Base-by-base conservation (phyloP, 1,140 invertebrate genomes). In the Oedothorax gibbosus region DNA sequence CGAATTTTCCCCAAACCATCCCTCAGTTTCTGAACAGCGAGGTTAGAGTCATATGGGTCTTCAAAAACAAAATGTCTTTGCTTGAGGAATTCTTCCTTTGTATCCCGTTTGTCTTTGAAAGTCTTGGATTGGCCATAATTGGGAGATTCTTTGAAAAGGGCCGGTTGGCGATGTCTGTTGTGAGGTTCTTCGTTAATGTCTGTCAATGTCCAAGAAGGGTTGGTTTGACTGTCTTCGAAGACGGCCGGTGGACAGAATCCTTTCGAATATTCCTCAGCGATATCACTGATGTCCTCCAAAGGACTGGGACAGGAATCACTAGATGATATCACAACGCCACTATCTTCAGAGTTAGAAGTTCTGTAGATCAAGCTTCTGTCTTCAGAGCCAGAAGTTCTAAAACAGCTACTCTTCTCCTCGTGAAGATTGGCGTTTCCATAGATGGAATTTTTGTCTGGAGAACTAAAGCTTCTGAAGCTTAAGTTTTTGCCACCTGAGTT, bases 11-110 rank as follows among this genome's bases (percentile, higher is more conserved):
- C 15, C 7, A 80, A 14, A 15, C 76, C 76, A 51, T 86, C 77
- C n/a, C 76, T 86, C 5, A 75, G 56, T 50, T 86, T 86, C 21
- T 68, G 56, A 3, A 75, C 85, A 0, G 85, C 76, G 12, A 75
- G 12, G 0, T 86, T 60, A n/a, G 76, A 56, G 35, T 78, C 68
- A 12, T 6, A 71, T 3, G 57, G 1, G 49, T 80, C 78, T 50
- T 80, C 66, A 4, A 64, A 50, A 50, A 60, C 53, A 35, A 35
- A 35, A 35, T 35, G 65, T 62, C 18, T 12, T 62, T 15, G 57
- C 12, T 18, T 62, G 12, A 18, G 12, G 12, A 18, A 15, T 35
- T 35, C 35, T 20, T 66, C 49, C 18, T 66, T 12, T 21, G 18
- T 21, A 35, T 21, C 65, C 8, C 75, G 69, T 53, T 53, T 11